These are phyloP conservation scores for Dromius quadrimaculatus DNA, from an alignment of 2,888 invertebrate genomes.

Conservation along the genomic window DNA sequence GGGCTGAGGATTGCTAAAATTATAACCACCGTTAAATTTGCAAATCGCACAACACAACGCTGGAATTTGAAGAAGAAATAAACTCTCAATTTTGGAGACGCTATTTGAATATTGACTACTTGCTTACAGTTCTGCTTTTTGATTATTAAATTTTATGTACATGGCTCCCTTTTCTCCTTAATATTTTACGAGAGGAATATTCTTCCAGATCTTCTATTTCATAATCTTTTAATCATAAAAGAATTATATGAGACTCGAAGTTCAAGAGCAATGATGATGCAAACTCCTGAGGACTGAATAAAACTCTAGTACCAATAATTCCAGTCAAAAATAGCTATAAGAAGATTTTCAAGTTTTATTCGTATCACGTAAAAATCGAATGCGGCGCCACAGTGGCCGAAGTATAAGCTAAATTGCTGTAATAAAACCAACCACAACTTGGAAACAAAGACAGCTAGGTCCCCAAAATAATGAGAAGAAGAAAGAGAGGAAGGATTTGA, in stretches of 20 bases:
- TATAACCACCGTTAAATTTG: not conserved
- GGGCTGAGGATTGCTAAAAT: not conserved
- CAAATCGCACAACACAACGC: no score
- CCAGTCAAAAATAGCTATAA: conserved; percentile 44
- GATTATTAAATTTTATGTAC: no score
- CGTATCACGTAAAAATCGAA: conserved; percentile 49
- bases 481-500: conserved; percentile 28
- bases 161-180: no score
- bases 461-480: not conserved
- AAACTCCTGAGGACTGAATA: conserved; percentile 6
- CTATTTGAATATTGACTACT: no score
- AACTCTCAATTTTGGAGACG: no score
- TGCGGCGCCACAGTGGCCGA: conserved; percentile 48
- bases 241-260: no score
- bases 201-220: no score
- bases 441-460: conserved; percentile 9
- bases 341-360: conserved; percentile 49
- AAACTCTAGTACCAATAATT: conserved; percentile 29
- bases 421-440: conserved; percentile 46
- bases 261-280: conserved; percentile 20
- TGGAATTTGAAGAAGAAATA: no score
- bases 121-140: no score
- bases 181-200: no score
- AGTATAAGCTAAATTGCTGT: conserved; percentile 48
- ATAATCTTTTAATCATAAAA: no score